A percentile compares a stretch with the other conserved stretches of the same genome.
phyloP scores from a whole-genome alignment of 2,888 invertebrate species.

The Hemistola chrysoprasaria region DNA sequence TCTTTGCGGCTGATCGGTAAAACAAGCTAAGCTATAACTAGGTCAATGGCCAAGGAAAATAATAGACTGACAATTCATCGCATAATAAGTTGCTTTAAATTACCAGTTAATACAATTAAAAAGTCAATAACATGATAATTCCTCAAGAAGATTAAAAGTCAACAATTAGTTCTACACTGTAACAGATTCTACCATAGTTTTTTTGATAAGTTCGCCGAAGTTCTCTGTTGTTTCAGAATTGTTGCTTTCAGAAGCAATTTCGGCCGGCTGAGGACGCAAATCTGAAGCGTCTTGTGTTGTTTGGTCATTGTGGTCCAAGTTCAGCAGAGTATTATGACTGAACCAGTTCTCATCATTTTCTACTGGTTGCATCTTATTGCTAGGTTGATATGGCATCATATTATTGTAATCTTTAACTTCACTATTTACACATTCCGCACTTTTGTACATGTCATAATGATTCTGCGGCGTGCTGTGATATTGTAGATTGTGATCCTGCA shows the following conservation, averaged over 20 bases:
- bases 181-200: slow-evolving; percentile 95
- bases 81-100: slow-evolving; percentile 30
- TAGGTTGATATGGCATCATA: slow-evolving; percentile 83
- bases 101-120: slow-evolving; percentile 70
- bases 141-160: slow-evolving; percentile 64
- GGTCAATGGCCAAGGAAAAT: slow-evolving; percentile 16
- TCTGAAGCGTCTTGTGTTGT: slow-evolving; percentile 60
- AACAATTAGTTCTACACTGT: slow-evolving; percentile 86
- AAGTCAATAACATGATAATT: slow-evolving; percentile 71
- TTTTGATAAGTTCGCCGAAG: slow-evolving; percentile 95
- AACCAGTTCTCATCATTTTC: slow-evolving; percentile 80
- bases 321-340: slow-evolving; percentile 68
- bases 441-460: slow-evolving; percentile 71
- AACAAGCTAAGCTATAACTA: slow-evolving; percentile 18
- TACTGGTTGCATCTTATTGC: slow-evolving; percentile 85
- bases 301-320: slow-evolving; percentile 64
- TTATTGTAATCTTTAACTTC: slow-evolving; percentile 85
- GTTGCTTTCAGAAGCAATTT: slow-evolving; percentile 43
- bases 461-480: slow-evolving; percentile 61
- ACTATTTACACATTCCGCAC: slow-evolving; percentile 58
- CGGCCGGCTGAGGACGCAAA: slow-evolving; percentile 40
- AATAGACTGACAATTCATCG: slow-evolving; percentile 21
- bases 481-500: slow-evolving; percentile 58
- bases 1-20: no score
- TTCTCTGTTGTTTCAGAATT: slow-evolving; percentile 83